Percentiles rank a stretch among this genome's conserved stretches.
phyloP scores from a whole-genome alignment of 2,797 vertebrate genomes.

The Ataeniobius toweri region DNA sequence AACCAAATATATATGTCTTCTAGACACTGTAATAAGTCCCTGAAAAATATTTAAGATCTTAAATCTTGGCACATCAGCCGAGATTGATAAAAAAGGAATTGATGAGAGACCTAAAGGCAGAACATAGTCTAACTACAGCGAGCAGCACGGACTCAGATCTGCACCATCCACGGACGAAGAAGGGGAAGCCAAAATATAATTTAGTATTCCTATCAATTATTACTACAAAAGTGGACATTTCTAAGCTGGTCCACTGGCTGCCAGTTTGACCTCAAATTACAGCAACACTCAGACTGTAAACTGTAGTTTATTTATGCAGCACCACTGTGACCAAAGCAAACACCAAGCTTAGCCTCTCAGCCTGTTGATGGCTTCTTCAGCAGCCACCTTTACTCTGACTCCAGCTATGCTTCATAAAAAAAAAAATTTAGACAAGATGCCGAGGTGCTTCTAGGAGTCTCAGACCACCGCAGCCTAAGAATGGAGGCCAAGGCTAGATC shows the following conservation, averaged over 20 bases:
- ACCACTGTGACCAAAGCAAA: constrained; percentile 27
- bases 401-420: constrained; percentile 20
- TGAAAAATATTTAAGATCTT: too few species aligned
- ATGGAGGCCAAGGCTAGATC: constrained; percentile 61
- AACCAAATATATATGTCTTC: too few species aligned
- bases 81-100: too few species aligned
- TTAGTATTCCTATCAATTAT: not conserved
- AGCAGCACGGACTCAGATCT: too few species aligned
- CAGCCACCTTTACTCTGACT: not conserved
- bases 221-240: not conserved
- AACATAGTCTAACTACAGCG: too few species aligned
- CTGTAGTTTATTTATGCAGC: constrained; percentile 27
- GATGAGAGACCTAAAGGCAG: too few species aligned
- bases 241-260: not conserved
- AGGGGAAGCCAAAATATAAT: not conserved
- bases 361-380: constrained; percentile 8
- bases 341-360: not conserved
- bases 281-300: constrained; percentile 26
- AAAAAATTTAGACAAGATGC: constrained; percentile 27
- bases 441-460: constrained; percentile 47
- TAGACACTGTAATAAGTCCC: too few species aligned
- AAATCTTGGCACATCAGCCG: too few species aligned
- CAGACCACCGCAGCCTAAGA: constrained; percentile 62
- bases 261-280: constrained; percentile 30
- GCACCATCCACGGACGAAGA: too few species aligned